Evolutionary conservation across 2,113 vertebrate species (phyloP), one percentile per base, ranked within the genome.

Genomic region (Onychorhynchus coronatus): DNA sequence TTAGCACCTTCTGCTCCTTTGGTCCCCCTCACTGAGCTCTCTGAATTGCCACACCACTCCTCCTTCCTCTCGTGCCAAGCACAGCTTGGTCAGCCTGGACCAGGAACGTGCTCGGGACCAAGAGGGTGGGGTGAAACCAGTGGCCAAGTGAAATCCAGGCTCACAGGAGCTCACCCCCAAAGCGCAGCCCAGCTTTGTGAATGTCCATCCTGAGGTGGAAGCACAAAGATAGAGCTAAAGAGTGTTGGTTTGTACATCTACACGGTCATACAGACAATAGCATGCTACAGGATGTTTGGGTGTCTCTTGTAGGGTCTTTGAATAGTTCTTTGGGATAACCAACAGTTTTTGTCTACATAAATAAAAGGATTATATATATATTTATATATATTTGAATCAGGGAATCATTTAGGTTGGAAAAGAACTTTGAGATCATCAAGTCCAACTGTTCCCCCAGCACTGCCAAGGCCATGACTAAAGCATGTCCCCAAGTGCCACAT

Each of bases 41-140:
- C 20, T 53, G 24, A 46, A 13, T 28, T 39, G 23, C 11, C 41
- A 25, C 17, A 2, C 0, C 0, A 9, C 30, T 39, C 15, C 14
- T 81, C 77, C 62, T 67, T 24, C 27, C 77, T 52, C 41, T 61
- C 25, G 3, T 11, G 56, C 17, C 46, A 35, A 53, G 31, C 52
- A 37, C 30, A 16, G 19, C 23, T 53, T 20, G 16, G 14, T n/a
- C 71, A 72, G 28, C 66, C 28, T 33, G 20, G 28, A 50, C 47
- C 59, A 56, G 66, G 27, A 30, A 21, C 0, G 1, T 8, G 3
- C 8, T 22, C 33, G 37, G 53, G 49, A 58, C 9, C 4, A 2
- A 0, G 1, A n/a, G 37, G 22, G 24, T 0, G 3, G 83, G 47
- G 12, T 19, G 25, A 74, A 77, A 13, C 61, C 27, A 53, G 22